phyloP scores from a whole-genome alignment of 2,888 invertebrate genomes.

The Vandiemenella viatica region DNA sequence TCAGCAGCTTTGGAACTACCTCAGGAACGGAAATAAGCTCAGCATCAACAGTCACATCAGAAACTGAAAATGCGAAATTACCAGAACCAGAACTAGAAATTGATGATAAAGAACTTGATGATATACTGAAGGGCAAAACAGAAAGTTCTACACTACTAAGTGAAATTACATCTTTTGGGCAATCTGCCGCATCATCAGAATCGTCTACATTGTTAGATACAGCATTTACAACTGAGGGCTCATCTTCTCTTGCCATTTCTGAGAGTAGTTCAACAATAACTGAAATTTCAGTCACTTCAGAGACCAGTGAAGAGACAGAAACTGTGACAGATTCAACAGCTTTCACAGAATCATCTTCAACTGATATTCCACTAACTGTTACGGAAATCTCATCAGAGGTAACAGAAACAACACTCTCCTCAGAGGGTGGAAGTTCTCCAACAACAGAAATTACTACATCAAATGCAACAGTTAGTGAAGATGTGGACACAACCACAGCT shows the following conservation, averaged over 20 bases:
- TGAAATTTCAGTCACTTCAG: not conserved
- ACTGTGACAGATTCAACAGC: slow-evolving; percentile 10
- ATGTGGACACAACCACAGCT: not conserved
- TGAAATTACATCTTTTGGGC: no score
- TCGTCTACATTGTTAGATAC: not conserved
- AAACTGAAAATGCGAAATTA: no score
- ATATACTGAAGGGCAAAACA: no score
- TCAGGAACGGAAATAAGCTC: no score
- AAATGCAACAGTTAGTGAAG: not conserved
- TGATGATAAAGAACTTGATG: no score
- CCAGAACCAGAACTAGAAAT: no score
- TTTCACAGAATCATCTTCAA: slow-evolving; percentile 9
- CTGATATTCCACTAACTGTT: slow-evolving; percentile 9
- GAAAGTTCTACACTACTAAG: not conserved
- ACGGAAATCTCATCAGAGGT: slow-evolving; percentile 9
- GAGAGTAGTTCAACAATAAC: not conserved
- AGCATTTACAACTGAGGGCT: not conserved
- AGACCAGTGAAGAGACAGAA: slow-evolving; percentile 1
- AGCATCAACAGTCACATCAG: not conserved
- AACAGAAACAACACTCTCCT: not conserved
- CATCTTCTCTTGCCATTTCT: not conserved
- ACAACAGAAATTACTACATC: not conserved
- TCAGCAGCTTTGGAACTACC: not conserved
- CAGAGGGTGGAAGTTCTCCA: slow-evolving; percentile 5
- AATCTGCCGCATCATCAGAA: not conserved